Conservation (phyloP, 2,113 vertebrate genomes). For the Vulpes ferrilata region DNA sequence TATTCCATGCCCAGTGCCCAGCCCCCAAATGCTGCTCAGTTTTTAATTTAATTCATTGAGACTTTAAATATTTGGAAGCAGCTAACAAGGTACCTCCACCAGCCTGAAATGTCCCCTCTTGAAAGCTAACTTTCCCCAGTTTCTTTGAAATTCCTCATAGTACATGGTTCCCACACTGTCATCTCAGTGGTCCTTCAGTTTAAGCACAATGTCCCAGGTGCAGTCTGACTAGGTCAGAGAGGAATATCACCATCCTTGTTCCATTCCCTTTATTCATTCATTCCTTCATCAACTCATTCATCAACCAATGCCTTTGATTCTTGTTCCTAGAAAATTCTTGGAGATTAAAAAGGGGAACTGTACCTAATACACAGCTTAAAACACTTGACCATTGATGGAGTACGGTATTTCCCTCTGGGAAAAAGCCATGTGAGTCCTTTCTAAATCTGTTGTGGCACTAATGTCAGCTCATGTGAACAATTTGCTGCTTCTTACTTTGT, state of each 20-base stretch:
- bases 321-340: constrained; percentile 22
- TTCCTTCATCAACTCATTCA: not conserved
- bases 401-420: not conserved
- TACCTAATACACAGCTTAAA: not conserved
- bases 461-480: not conserved
- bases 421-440: not conserved
- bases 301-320: not conserved
- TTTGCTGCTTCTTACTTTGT: not conserved
- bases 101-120: not conserved
- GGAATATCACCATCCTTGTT: not conserved
- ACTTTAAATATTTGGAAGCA: constrained; percentile 19
- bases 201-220: not conserved
- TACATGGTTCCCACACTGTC: rapidly evolving
- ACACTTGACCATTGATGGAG: not conserved
- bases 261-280: not conserved
- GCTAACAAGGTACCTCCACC: not conserved
- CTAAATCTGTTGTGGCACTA: not conserved
- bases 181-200: not conserved
- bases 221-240: not conserved
- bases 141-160: not conserved
- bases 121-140: not conserved
- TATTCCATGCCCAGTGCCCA: too few relatives aligned
- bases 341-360: constrained; percentile 14
- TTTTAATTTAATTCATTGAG: not conserved
- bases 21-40: not conserved